These are phyloP conservation scores for Pinna nobilis DNA, from an alignment of 1,140 invertebrate species.

Conservation along the genomic window DNA sequence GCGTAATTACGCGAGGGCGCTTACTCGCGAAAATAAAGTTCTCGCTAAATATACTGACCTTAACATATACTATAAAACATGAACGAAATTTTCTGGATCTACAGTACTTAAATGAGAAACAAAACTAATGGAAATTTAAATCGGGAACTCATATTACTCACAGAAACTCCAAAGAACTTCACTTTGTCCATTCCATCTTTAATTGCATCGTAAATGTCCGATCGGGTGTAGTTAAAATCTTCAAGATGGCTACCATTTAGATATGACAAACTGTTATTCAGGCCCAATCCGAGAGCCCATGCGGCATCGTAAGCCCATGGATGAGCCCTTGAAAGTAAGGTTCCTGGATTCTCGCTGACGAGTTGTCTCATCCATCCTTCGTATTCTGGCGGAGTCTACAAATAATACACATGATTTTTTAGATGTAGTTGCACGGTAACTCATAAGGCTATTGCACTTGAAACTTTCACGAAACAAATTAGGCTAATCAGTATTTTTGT, in stretches of 20 bases:
- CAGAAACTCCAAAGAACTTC: constrained; percentile 44
- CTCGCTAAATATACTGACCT: too few relatives aligned
- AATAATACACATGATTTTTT: background rate
- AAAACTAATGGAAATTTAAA: background rate
- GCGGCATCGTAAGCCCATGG: constrained; percentile 49
- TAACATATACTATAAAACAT: too few relatives aligned
- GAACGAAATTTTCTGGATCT: too few relatives aligned
- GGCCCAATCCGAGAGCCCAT: constrained; percentile 45
- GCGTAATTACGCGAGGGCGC: too few relatives aligned
- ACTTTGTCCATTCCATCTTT: constrained; percentile 39
- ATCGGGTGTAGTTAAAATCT: constrained; percentile 45
- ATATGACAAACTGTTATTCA: constrained; percentile 43
- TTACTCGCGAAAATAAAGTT: too few relatives aligned
- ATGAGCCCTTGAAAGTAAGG: constrained; percentile 14
- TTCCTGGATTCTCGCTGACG: background rate
- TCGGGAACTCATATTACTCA: constrained; percentile 4
- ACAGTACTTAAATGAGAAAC: background rate
- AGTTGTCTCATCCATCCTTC: constrained; percentile 8
- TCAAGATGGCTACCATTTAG: constrained; percentile 23
- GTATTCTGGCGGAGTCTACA: constrained; percentile 1
- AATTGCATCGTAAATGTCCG: constrained; percentile 26
- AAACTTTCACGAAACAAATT: background rate
- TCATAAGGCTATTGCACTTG: background rate
- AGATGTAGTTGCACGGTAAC: background rate
- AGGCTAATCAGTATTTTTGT: too few relatives aligned